phyloP scores from a whole-genome alignment of 1,140 invertebrate genomes.

The Apis mellifera region DNA sequence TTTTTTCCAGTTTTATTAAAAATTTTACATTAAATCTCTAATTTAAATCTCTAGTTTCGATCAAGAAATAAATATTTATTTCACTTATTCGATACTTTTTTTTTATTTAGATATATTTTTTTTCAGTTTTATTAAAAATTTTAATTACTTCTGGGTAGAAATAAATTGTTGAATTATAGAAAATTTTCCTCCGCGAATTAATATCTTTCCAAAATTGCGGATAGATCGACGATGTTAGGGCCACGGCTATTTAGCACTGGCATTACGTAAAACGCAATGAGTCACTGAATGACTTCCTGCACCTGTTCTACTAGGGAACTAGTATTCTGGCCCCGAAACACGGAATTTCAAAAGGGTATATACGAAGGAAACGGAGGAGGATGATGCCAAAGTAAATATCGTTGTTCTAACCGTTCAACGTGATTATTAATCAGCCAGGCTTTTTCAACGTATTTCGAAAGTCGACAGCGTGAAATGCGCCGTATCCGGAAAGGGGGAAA shows the following conservation, averaged over 20 bases:
- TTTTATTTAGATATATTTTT: too few species aligned
- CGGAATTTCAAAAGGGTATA: constrained; percentile 30
- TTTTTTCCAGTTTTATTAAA: too few species aligned
- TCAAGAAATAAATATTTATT: too few species aligned
- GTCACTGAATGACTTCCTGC: constrained; percentile 51
- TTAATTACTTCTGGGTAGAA: too few species aligned
- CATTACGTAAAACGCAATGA: constrained; percentile 20
- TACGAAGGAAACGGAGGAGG: constrained; percentile 7
- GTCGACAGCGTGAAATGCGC: constrained; percentile 60
- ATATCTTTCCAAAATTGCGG: too few species aligned
- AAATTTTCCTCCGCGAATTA: too few species aligned
- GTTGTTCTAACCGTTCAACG: constrained; percentile 51
- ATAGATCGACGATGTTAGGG: too few species aligned
- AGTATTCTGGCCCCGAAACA: constrained; percentile 18
- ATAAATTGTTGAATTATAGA: too few species aligned
- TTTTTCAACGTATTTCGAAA: constrained; percentile 61
- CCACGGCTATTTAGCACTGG: neutral
- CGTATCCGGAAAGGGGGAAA: constrained; percentile 58
- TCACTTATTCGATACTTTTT: too few species aligned
- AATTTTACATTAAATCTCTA: too few species aligned
- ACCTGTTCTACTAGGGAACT: constrained; percentile 47
- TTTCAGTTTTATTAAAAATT: too few species aligned
- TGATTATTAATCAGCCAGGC: constrained; percentile 69
- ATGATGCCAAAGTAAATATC: constrained; percentile 49
- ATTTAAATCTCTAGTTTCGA: too few species aligned